Evolutionary conservation across 1,140 invertebrate species (phyloP).

Genomic region (Bombus sylvicola): DNA sequence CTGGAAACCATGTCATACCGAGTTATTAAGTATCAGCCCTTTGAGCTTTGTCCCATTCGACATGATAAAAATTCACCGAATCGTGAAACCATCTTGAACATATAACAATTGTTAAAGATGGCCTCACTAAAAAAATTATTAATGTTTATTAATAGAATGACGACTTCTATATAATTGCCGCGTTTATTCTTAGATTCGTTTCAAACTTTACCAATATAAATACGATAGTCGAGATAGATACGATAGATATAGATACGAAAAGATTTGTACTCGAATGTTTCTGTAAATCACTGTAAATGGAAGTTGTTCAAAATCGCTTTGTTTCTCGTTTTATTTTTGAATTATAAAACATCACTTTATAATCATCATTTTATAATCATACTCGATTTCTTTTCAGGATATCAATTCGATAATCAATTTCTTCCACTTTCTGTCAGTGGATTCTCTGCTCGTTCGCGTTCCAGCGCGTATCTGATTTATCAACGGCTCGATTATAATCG

Average conservation of each 20-base stretch:
- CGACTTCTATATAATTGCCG: too few species aligned
- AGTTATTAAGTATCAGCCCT: neutral
- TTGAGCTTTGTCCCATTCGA: neutral
- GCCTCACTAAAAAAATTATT: too few species aligned
- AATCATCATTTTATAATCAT: neutral
- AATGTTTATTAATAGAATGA: too few species aligned
- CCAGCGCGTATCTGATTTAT: slow-evolving; percentile 37
- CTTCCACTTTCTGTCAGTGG: neutral
- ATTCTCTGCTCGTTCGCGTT: neutral
- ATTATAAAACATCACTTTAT: neutral
- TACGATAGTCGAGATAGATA: too few species aligned
- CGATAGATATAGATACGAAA: too few species aligned
- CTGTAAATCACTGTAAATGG: too few species aligned
- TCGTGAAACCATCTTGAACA: neutral
- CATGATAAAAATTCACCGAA: neutral
- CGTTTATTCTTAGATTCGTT: too few species aligned
- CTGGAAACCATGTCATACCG: neutral
- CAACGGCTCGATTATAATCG: slow-evolving; percentile 45
- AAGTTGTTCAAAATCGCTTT: neutral
- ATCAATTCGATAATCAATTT: slow-evolving; percentile 22
- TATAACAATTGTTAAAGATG: too few species aligned
- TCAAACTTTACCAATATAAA: too few species aligned
- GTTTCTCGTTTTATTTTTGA: neutral
- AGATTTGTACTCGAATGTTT: too few species aligned
- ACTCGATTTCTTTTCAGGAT: neutral